These are phyloP conservation scores for Xestia xanthographa DNA, from an alignment of 2,888 invertebrate species.

Conservation along the genomic window DNA sequence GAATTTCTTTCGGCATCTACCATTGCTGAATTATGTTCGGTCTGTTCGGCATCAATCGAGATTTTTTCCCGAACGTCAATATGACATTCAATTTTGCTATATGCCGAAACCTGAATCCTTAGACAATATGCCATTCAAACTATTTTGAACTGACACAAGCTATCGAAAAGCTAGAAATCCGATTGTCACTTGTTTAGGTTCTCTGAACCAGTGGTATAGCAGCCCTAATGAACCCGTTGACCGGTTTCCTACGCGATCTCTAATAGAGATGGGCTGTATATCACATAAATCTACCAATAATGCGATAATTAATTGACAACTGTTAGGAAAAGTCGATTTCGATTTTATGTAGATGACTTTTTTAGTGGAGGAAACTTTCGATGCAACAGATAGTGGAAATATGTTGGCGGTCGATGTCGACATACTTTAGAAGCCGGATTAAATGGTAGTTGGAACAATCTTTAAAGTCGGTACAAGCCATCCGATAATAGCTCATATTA, in stretches of 20 bases:
- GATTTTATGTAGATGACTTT: constrained; percentile 47
- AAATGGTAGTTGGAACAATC: not conserved
- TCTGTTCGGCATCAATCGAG: not conserved
- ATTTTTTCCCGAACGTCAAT: not conserved
- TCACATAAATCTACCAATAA: constrained; percentile 58
- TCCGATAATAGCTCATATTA: not conserved
- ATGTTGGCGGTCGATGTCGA: not conserved
- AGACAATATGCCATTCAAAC: not conserved
- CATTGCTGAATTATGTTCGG: not conserved
- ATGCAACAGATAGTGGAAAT: constrained; percentile 14
- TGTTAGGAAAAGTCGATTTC: constrained; percentile 49
- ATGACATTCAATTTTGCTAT: not conserved
- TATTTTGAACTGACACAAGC: not conserved
- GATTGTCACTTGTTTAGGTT: not conserved
- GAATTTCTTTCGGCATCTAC: not conserved
- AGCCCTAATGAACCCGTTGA: constrained; percentile 37
- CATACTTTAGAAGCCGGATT: constrained; percentile 7
- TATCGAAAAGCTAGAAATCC: not conserved
- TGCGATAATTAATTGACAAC: constrained; percentile 46
- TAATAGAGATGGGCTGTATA: constrained; percentile 53
- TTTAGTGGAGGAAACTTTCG: constrained; percentile 40
- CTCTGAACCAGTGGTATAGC: not conserved
- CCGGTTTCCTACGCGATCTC: constrained; percentile 55
- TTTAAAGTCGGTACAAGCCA: not conserved
- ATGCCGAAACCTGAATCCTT: not conserved